These are phyloP conservation scores for Myanophis thanlyinensis DNA, from an alignment of 2,113 vertebrate genomes.

Conservation along the genomic window DNA sequence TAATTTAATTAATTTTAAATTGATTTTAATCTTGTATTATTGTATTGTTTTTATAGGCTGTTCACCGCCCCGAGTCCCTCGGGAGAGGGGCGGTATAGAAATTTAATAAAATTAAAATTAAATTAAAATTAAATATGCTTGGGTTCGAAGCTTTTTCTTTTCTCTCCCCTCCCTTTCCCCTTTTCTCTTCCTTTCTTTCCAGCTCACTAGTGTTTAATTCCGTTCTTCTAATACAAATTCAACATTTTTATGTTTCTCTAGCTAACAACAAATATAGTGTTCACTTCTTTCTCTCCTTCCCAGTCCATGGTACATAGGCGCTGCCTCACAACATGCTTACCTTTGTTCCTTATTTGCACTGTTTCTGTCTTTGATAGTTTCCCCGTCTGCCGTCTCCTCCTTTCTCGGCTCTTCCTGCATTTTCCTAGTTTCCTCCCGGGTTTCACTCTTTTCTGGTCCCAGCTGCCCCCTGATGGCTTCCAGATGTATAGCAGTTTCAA, in stretches of 20 bases:
- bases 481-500: conserved; percentile 11
- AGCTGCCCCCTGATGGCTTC: conserved; percentile 56
- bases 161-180: fast-evolving
- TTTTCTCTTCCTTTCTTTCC: fast-evolving
- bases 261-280: neutral
- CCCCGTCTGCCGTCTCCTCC: neutral
- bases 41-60: no score
- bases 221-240: conserved; percentile 25
- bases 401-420: neutral
- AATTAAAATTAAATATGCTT: no score
- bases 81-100: no score
- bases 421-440: neutral
- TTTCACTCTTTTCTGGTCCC: conserved; percentile 61
- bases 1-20: no score
- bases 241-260: conserved; percentile 33
- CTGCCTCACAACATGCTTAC: neutral
- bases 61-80: no score
- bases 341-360: conserved; percentile 14
- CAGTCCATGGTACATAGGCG: neutral
- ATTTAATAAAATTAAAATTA: no score
- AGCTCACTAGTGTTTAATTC: neutral
- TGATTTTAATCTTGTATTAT: no score
- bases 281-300: neutral
- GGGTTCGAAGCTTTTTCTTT: conserved; percentile 52
- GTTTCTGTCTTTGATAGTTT: conserved; percentile 12